Conservation (phyloP, 2,797 vertebrate genomes). For the Anas flavirostris region DNA sequence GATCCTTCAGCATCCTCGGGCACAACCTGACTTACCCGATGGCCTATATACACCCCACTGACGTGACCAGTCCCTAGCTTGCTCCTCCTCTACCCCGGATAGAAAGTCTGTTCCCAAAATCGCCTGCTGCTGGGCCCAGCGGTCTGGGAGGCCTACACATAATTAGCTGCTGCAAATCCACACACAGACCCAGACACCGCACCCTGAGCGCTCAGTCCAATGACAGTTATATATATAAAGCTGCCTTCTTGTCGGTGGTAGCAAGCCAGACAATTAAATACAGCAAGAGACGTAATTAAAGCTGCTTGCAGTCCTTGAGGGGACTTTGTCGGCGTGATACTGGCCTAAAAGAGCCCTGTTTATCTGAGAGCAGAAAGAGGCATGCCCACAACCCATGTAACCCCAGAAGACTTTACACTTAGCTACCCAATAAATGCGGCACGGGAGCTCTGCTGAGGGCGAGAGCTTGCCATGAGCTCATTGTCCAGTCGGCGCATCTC, state of each 20-base stretch:
- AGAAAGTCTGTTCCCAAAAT: background rate
- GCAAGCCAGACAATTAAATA: conserved; percentile 4
- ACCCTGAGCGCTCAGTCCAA: conserved; percentile 52
- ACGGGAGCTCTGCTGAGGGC: background rate
- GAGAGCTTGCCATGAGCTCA: conserved; percentile 32
- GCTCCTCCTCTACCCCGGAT: background rate
- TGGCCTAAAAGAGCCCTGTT: conserved; percentile 7
- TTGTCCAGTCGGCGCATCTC: conserved; percentile 35
- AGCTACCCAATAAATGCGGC: conserved; percentile 12
- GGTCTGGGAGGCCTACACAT: background rate
- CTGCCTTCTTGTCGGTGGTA: background rate
- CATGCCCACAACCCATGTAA: background rate
- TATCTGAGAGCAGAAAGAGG: background rate
- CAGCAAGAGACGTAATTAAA: conserved; percentile 18
- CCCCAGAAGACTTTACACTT: background rate
- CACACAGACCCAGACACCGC: background rate
- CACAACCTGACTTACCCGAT: background rate
- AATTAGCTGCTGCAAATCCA: background rate
- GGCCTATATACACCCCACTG: background rate
- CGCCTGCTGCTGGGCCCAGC: background rate
- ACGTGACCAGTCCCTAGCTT: background rate
- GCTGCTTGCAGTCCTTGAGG: background rate
- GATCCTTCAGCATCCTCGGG: background rate
- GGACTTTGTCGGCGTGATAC: background rate
- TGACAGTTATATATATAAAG: conserved; percentile 1